Percentiles rank a stretch among this genome's conserved stretches.
phyloP scores from a whole-genome alignment of 2,888 invertebrate genomes.

The Lasius platythorax region DNA sequence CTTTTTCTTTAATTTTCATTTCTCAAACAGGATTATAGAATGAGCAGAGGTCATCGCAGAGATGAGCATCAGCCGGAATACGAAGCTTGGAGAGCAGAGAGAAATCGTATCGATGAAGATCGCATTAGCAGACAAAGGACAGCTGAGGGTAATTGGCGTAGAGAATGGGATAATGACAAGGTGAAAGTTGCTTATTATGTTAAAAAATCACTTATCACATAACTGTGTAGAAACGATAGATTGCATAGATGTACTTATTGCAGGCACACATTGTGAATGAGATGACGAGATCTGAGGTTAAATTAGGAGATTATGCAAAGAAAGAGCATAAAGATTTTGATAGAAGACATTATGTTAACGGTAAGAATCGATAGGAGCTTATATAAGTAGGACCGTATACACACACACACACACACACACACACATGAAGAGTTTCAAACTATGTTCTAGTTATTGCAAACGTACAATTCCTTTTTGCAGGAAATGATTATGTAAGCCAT shows the following conservation, averaged over 20 bases:
- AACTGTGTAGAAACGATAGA: not conserved
- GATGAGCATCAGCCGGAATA: constrained; percentile 82
- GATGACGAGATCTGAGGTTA: constrained; percentile 59
- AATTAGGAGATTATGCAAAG: constrained; percentile 65
- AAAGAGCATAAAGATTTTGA: constrained; percentile 79
- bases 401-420: not conserved
- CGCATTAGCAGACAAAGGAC: constrained; percentile 85
- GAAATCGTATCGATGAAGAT: constrained; percentile 85
- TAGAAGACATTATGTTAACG: constrained; percentile 76
- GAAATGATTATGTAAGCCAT: constrained; percentile 73
- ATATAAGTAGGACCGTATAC: not conserved
- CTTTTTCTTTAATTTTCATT: not conserved
- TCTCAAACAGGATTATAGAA: constrained; percentile 64
- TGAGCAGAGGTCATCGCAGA: constrained; percentile 69
- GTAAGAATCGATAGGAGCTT: constrained; percentile 57
- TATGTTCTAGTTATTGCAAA: not conserved
- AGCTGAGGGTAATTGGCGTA: constrained; percentile 86
- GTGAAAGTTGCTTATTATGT: constrained; percentile 60
- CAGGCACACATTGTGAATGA: constrained; percentile 73
- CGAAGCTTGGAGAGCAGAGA: constrained; percentile 86
- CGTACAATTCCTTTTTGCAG: constrained; percentile 59
- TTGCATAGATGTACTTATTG: constrained; percentile 14
- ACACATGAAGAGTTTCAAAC: not conserved
- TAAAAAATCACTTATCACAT: constrained; percentile 1
- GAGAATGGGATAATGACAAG: constrained; percentile 86